These are phyloP conservation scores for Pegoplata infirma DNA, from an alignment of 2,888 invertebrate species.

Conservation along the genomic window DNA sequence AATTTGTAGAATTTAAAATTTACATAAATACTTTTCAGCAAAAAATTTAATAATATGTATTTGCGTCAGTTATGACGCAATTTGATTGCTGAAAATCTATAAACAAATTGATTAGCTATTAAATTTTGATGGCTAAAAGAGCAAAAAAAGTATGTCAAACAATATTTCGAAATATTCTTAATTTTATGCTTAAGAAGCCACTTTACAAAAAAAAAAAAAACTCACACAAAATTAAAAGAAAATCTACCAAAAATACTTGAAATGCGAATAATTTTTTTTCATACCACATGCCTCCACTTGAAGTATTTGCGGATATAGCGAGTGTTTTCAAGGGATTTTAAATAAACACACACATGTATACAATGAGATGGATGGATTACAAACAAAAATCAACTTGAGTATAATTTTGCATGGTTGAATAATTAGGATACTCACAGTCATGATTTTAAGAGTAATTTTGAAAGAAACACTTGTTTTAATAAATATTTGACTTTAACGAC, in stretches of 20 bases:
- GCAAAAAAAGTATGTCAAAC: constrained; percentile 22
- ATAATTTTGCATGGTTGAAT: constrained; percentile 13
- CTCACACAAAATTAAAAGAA: not conserved
- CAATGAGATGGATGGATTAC: not conserved
- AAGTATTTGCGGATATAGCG: constrained; percentile 40
- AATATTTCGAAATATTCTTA: not conserved
- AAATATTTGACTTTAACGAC: too few species aligned
- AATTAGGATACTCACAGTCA: not conserved
- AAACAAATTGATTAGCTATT: constrained; percentile 24
- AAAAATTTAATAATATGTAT: too few species aligned
- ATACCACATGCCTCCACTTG: constrained; percentile 32
- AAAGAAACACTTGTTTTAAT: too few species aligned
- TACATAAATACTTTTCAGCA: too few species aligned
- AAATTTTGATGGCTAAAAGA: constrained; percentile 1
- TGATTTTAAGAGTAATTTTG: too few species aligned
- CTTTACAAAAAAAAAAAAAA: constrained; percentile 1
- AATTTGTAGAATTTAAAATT: too few species aligned
- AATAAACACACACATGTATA: not conserved
- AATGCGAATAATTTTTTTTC: constrained; percentile 15
- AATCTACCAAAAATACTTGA: not conserved
- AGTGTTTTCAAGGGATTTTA: constrained; percentile 32
- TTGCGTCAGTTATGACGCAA: constrained; percentile 42
- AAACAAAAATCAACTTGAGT: not conserved
- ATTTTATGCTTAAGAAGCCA: not conserved
- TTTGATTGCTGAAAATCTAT: constrained; percentile 3